phyloP scores from a whole-genome alignment of 2,113 vertebrate species.

The Sorex fumeus region DNA sequence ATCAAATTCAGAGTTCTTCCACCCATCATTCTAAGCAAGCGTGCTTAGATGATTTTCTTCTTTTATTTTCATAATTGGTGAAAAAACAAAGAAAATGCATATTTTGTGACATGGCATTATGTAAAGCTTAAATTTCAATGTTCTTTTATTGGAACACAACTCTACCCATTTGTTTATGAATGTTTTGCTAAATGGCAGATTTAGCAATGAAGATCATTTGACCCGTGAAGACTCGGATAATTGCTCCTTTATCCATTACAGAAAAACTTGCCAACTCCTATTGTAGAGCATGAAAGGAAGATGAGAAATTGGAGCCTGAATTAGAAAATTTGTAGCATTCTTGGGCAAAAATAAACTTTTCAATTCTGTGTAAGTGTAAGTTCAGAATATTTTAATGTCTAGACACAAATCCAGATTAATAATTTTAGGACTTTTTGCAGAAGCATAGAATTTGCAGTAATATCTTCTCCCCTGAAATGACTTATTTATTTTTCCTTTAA shows the following conservation, averaged over 20 bases:
- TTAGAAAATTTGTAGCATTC: neutral
- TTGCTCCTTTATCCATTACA: neutral
- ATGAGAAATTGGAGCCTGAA: neutral
- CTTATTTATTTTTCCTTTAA: neutral
- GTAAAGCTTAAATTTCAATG: slow-evolving; percentile 3
- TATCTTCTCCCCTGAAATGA: neutral
- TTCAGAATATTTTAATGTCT: neutral
- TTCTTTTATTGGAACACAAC: neutral
- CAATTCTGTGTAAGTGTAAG: neutral
- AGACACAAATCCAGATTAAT: neutral
- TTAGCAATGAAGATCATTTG: neutral
- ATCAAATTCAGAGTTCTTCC: neutral
- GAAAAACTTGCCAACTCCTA: neutral
- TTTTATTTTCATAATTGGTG: slow-evolving; percentile 2
- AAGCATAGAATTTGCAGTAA: neutral
- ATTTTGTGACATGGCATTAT: neutral
- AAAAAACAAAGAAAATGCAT: slow-evolving; percentile 21
- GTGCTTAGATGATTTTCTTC: neutral
- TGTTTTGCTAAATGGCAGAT: neutral
- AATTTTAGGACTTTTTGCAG: neutral
- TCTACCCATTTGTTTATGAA: neutral
- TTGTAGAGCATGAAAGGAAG: neutral
- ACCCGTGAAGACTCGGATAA: neutral
- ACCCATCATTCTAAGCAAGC: neutral
- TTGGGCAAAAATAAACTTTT: neutral